Conservation (phyloP, 2,113 vertebrate species). For the Strix aluco region DNA sequence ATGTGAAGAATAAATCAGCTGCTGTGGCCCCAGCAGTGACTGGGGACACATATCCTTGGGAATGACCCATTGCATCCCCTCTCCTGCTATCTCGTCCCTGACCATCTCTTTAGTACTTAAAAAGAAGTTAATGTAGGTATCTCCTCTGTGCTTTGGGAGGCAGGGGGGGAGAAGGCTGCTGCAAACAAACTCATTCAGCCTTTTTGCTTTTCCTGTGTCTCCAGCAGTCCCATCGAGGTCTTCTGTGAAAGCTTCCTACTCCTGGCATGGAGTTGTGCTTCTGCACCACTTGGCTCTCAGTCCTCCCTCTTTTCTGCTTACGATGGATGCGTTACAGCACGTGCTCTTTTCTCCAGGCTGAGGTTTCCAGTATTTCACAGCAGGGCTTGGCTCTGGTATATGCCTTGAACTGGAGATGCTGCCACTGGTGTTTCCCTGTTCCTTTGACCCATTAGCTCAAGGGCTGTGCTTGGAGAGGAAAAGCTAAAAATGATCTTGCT, state of each 20-base stretch:
- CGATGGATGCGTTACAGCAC: accelerated
- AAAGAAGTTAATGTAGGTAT: not conserved
- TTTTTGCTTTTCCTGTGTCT: accelerated
- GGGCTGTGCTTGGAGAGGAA: not conserved
- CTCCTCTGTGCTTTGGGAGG: not conserved
- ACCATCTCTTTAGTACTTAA: not conserved
- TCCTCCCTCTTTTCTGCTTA: not conserved
- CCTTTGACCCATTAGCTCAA: not conserved
- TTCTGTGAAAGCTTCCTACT: not conserved
- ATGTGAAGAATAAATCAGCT: not conserved
- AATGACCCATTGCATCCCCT: not conserved
- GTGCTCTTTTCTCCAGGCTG: not conserved
- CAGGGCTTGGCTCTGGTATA: not conserved
- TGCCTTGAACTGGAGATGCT: not conserved
- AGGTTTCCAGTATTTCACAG: not conserved
- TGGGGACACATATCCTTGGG: not conserved
- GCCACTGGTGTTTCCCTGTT: not conserved
- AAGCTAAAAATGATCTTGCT: not conserved
- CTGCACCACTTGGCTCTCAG: not conserved
- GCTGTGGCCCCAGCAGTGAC: too few relatives aligned
- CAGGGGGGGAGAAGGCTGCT: not conserved
- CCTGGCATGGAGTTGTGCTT: too few relatives aligned
- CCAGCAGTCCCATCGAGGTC: not conserved
- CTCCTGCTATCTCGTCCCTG: not conserved
- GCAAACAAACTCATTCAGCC: not conserved